Evolutionary conservation across 2,113 vertebrate species (phyloP), one percentile per base, ranked within the genome.

Genomic region (Phylloscopus whistleri): DNA sequence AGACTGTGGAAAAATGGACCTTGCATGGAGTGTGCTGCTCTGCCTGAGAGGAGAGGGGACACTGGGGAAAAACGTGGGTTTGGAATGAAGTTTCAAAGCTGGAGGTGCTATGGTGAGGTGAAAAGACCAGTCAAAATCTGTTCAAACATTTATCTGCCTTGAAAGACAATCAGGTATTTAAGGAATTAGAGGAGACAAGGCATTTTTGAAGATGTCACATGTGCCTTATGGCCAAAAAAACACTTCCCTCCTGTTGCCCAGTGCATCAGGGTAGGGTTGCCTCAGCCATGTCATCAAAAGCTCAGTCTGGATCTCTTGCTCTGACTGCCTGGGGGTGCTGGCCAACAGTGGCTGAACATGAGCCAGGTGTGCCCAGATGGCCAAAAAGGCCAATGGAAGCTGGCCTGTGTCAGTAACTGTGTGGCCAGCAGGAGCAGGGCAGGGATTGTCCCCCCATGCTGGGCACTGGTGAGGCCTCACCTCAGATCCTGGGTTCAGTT

Each of bases 171-270:
- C 48, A 63, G 17, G 16, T 56, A 7, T 33, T 91, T 60, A 78
- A 89, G 52, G 41, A 56, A 79, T 41, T 17, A 37, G n/a, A 44
- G 5, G 62, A 68, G 83, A 63, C 7, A 43, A 87, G 35, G 35
- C 0, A 20, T 33, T 91, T 92, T 63, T 84, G 21, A 64, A 35
- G 10, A 22, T 18, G 13, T 44, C 21, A 64, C 22, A n/a, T 62
- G 41, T 74, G 22, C 41, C 22, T 58, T 41, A 7, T 1, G 1
- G 19, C 52, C 39, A 59, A 53, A 33, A 63, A 79, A 89, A 67
- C 3, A 2, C 30, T 84, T 75, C 16, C 49, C 20, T 87, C 12
- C 69, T 23, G 0, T n/a, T 6, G 0, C 6, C 41, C 26, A 11
- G 15, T 21, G 18, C 27, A 17, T 67, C 69, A 55, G 86, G 33